Evolutionary conservation across 2,797 vertebrate species (phyloP).

Genomic region (Crax fasciolata): DNA sequence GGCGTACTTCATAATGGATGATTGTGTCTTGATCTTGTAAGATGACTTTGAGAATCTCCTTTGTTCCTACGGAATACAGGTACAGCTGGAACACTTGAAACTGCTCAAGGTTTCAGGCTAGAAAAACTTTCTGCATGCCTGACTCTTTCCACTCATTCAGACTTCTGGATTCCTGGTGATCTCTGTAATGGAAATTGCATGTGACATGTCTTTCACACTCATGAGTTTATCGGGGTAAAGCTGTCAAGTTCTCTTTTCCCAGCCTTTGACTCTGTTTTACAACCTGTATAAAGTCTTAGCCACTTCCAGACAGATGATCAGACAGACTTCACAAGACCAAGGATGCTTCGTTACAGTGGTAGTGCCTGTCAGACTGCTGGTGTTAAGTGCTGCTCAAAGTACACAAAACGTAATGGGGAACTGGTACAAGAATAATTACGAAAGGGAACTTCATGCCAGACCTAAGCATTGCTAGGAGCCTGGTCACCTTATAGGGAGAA

Average conservation of each 20-base stretch:
- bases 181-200: constrained; percentile 35
- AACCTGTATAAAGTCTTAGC: neutral
- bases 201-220: constrained; percentile 68
- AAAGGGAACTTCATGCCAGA: neutral
- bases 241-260: constrained; percentile 39
- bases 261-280: neutral
- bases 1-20: neutral
- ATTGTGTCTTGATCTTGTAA: neutral
- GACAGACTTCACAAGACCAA: neutral
- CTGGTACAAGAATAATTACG: neutral
- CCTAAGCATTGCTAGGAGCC: neutral
- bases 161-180: neutral
- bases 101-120: neutral
- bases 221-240: constrained; percentile 56
- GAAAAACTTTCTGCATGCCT: neutral
- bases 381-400: constrained; percentile 37
- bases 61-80: neutral
- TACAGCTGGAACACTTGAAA: neutral
- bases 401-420: neutral
- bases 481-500: neutral
- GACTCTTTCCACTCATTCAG: neutral
- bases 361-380: neutral
- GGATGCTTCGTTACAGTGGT: constrained; percentile 24
- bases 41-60: neutral
- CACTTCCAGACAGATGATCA: neutral